Evolutionary conservation across 2,113 vertebrate genomes (phyloP).

Genomic region (Dipodomys merriami): DNA sequence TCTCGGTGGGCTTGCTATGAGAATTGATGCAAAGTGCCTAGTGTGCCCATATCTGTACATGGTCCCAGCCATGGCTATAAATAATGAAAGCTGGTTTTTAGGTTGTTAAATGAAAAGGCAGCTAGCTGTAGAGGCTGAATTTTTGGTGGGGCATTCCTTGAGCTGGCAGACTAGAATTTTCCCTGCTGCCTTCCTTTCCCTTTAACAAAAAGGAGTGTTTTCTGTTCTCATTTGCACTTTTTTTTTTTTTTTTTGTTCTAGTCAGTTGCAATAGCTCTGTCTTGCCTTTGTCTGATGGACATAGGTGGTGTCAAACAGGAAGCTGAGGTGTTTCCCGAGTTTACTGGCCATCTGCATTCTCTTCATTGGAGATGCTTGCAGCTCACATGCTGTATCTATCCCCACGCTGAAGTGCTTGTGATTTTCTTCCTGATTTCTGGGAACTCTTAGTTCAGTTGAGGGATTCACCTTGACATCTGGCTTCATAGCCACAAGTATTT

Average conservation of each 20-base stretch:
- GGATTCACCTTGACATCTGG: neutral
- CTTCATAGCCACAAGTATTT: neutral
- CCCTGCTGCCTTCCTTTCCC: neutral
- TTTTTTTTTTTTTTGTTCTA: neutral
- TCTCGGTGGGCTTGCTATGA: neutral
- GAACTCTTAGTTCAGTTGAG: neutral
- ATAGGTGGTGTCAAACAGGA: neutral
- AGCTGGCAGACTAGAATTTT: neutral
- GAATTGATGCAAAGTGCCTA: neutral
- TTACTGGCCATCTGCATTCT: neutral
- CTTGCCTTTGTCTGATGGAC: neutral
- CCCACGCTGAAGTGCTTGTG: neutral
- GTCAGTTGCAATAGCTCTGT: neutral
- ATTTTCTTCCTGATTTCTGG: slow-evolving; percentile 18
- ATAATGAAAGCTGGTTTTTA: neutral
- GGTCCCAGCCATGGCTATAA: neutral
- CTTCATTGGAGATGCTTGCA: neutral
- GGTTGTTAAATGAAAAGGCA: neutral
- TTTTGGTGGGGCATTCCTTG: neutral
- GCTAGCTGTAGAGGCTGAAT: neutral
- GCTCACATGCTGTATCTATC: neutral
- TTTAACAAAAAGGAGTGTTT: neutral
- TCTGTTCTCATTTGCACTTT: neutral
- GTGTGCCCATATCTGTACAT: neutral
- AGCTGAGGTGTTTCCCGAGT: neutral